A percentile compares a stretch with the other conserved stretches of the same genome.
phyloP scores from a whole-genome alignment of 37 sponge, comb jelly and placozoan genomes.

The Cliona cf. orientalis region DNA sequence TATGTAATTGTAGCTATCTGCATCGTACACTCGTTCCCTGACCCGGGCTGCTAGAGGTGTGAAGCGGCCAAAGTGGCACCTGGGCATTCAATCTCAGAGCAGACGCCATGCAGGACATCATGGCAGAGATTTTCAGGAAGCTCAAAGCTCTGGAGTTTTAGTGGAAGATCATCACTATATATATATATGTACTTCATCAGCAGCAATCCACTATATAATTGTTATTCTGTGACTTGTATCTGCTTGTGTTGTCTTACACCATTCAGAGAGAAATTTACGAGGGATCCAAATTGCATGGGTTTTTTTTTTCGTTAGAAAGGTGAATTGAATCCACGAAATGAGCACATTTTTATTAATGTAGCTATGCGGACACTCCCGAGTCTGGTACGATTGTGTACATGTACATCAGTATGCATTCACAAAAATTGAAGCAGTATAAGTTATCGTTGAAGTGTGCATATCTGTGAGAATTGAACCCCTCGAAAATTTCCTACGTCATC shows the following conservation, averaged over 20 bases:
- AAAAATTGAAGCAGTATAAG: not conserved
- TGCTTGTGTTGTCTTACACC: not conserved
- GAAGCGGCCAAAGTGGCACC: slow-evolving; percentile 89
- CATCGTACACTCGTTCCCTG: too few species aligned
- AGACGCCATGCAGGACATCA: slow-evolving; percentile 94
- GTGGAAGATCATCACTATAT: slow-evolving; percentile 85
- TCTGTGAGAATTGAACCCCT: too few species aligned
- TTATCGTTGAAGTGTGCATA: not conserved
- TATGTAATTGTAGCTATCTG: too few species aligned
- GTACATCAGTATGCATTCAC: too few species aligned
- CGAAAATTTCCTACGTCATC: too few species aligned
- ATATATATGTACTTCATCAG: slow-evolving; percentile 48
- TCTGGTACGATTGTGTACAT: too few species aligned
- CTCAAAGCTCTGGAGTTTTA: slow-evolving; percentile 76
- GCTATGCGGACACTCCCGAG: too few species aligned
- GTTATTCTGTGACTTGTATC: not conserved
- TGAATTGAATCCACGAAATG: too few species aligned
- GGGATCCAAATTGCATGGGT: too few species aligned
- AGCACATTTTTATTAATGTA: too few species aligned
- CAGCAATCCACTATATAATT: not conserved
- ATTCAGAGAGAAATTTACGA: not conserved
- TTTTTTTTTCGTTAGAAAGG: too few species aligned
- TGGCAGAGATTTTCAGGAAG: slow-evolving; percentile 87
- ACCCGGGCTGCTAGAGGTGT: too few species aligned
- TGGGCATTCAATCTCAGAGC: slow-evolving; percentile 84